Conservation (phyloP, 2,113 vertebrate genomes). For the Pachyramphus minor region DNA sequence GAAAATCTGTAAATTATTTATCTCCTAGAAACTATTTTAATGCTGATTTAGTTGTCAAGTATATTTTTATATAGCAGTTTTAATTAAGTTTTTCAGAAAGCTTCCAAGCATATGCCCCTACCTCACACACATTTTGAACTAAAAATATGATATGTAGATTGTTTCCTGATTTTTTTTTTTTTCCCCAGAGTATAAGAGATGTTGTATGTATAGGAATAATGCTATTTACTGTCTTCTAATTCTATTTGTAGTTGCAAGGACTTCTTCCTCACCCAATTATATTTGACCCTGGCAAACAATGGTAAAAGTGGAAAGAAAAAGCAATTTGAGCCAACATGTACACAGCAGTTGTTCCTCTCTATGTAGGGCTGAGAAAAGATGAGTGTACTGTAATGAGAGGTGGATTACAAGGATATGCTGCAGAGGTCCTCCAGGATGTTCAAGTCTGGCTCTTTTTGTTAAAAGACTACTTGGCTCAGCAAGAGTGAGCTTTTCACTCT, state of each 20-base stretch:
- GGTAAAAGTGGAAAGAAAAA: background rate
- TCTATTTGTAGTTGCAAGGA: background rate
- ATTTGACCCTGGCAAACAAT: background rate
- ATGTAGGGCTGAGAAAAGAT: background rate
- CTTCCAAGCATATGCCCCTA: background rate
- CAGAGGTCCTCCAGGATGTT: background rate
- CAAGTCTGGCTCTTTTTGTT: background rate
- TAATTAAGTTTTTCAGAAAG: slow-evolving; percentile 29
- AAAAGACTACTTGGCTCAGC: background rate
- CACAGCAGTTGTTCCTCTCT: background rate
- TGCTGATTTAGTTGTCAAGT: slow-evolving; percentile 52
- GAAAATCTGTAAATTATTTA: slow-evolving; percentile 64
- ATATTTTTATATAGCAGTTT: slow-evolving; percentile 18
- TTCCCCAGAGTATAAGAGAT: background rate
- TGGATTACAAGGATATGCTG: background rate
- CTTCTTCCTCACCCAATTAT: background rate
- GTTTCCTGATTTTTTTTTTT: background rate
- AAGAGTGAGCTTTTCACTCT: background rate
- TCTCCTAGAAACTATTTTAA: slow-evolving; percentile 62
- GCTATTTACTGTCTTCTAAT: background rate
- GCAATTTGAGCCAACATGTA: background rate
- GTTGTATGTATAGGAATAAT: background rate
- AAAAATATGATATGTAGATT: background rate
- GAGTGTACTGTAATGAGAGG: background rate
- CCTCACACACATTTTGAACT: background rate